These are phyloP conservation scores for Petromus typicus DNA, from an alignment of 2,113 vertebrate species.

Conservation along the genomic window DNA sequence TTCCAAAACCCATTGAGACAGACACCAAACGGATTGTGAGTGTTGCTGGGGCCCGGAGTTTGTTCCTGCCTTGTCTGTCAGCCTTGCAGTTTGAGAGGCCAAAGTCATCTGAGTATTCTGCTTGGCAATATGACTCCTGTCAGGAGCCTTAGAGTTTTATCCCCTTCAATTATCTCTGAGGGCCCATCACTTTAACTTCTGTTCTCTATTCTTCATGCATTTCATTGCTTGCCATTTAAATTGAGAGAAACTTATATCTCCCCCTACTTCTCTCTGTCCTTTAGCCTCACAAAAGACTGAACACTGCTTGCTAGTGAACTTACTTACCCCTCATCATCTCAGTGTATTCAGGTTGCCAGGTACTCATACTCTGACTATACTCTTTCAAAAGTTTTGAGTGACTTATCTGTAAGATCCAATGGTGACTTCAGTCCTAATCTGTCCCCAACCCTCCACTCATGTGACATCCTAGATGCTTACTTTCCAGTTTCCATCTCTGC, in stretches of 20 bases:
- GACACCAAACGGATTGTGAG: background rate
- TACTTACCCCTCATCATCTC: background rate
- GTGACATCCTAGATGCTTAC: background rate
- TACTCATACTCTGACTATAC: too few relatives aligned
- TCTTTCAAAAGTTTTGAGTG: background rate
- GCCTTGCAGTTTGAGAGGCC: background rate
- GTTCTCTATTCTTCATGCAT: accelerated
- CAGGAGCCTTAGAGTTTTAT: background rate
- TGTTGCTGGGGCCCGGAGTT: background rate
- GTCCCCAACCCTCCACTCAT: background rate
- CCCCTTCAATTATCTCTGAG: background rate
- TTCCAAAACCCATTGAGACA: background rate
- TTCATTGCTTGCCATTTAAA: background rate
- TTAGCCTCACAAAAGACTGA: background rate
- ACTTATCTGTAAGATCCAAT: background rate
- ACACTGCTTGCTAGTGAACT: background rate
- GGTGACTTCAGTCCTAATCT: background rate
- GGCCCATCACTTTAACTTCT: background rate
- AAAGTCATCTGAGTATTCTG: background rate
- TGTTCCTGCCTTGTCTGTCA: background rate
- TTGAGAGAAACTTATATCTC: background rate
- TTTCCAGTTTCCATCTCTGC: background rate
- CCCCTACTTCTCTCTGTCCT: background rate
- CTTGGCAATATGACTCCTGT: background rate
- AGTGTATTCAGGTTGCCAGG: background rate